Evolutionary conservation across 2,797 vertebrate species (phyloP), one percentile per base, ranked within the genome.

Genomic region (Spheniscus humboldti): DNA sequence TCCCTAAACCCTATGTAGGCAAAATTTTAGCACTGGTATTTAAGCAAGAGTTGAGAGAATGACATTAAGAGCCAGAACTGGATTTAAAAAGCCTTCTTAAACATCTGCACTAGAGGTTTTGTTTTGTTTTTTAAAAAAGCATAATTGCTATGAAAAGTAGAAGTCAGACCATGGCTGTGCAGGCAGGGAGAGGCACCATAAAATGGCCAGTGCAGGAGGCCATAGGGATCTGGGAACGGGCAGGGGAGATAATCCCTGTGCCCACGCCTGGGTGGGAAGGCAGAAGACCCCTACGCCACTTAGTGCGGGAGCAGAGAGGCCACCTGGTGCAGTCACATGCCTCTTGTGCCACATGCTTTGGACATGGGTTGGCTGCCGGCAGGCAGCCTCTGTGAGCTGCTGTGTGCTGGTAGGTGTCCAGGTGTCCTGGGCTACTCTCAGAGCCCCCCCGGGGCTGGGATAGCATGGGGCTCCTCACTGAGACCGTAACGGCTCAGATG

Each of bases 301-400:
- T 23, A 41, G 15, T 2, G 6, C 18, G 31, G 63, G 68, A 73
- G 41, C 13, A 88, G 77, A 73, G 45, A 48, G 50, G 24, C 80
- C 33, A n/a, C 11, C 53, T 23, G 27, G 33, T 6, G 22, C 74
- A 57, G 69, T 37, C 53, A 43, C 68, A 10, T 0, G 5, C 10
- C 2, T 2, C 45, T 30, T 1, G 1, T 3, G 17, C n/a, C 27
- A 7, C 2, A 3, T 1, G 6, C 48, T 83, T 72, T 41, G 57
- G 14, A 17, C 1, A 0, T 4, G 52, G 9, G 4, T 2, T 23
- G 13, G 7, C 27, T 4, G 6, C 30, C 3, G 2, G 10, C 4
- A 8, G 56, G 23, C 5, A 76, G 27, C 9, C 10, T 24, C 55
- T 9, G 25, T 37, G 60, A 60, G 50, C 31, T 50, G 33, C 41